Conservation (phyloP, 37 sponge, comb jelly and placozoan species). For the Spongia lamella region DNA sequence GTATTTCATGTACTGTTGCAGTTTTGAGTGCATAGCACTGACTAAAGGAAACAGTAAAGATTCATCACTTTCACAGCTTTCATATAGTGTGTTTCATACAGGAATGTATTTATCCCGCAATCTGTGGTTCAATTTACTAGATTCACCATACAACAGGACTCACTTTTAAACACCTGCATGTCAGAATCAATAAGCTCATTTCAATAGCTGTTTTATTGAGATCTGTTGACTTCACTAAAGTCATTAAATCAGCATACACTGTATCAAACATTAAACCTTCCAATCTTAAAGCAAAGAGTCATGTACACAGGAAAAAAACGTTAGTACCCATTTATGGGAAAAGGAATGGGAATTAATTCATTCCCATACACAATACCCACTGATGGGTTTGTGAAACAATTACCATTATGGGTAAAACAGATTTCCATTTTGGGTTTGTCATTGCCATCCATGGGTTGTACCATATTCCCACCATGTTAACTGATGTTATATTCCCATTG, state of each 20-base stretch:
- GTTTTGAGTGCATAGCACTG: slow-evolving; percentile 15
- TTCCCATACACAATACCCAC: too few species aligned
- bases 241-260: slow-evolving; percentile 31
- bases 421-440: too few species aligned
- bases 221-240: slow-evolving; percentile 21
- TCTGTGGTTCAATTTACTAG: slow-evolving; percentile 35
- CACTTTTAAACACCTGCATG: slow-evolving; percentile 23
- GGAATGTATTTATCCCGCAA: background rate
- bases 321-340: too few species aligned
- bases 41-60: background rate
- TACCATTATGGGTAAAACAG: too few species aligned
- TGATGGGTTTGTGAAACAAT: too few species aligned
- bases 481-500: too few species aligned
- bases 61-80: background rate
- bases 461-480: too few species aligned
- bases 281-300: background rate
- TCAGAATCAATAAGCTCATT: slow-evolving; percentile 31
- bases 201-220: slow-evolving; percentile 22
- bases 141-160: slow-evolving; percentile 22
- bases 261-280: slow-evolving; percentile 37
- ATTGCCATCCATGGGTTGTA: too few species aligned
- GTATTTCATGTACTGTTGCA: slow-evolving; percentile 20
- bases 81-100: background rate
- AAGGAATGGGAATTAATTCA: background rate
- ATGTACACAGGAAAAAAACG: too few species aligned